Evolutionary conservation across 2,888 invertebrate species (phyloP).

Genomic region (Eupithecia abbreviata): DNA sequence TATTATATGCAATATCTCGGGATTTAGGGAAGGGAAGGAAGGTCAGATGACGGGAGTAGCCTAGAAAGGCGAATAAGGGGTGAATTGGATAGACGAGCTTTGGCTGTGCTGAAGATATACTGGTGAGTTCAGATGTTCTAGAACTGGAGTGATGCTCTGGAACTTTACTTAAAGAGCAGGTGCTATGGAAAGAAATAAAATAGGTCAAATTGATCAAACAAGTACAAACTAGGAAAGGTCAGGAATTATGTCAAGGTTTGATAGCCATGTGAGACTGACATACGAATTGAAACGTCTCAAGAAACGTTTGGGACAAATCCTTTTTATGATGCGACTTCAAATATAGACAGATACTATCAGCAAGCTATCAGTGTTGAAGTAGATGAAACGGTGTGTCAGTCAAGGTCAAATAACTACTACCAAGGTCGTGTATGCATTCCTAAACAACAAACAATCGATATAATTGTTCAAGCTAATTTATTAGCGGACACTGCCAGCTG

Average conservation of each 20-base stretch:
- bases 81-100: background rate
- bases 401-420: background rate
- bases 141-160: background rate
- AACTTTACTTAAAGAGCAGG: background rate
- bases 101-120: constrained; percentile 72
- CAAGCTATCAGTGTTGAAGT: background rate
- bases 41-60: background rate
- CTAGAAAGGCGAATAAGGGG: background rate
- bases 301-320: background rate
- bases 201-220: background rate
- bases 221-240: background rate
- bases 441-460: constrained; percentile 11
- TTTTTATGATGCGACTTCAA: background rate
- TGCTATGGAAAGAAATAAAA: background rate
- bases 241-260: background rate
- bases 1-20: too few species aligned
- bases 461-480: background rate
- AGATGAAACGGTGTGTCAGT: background rate
- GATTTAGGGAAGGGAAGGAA: background rate
- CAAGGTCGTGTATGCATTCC: background rate
- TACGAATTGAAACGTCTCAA: background rate
- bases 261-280: background rate
- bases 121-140: constrained; percentile 72
- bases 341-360: background rate
- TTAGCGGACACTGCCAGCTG: constrained; percentile 12